Percentiles rank a stretch among this genome's conserved stretches.
Conservation (phyloP, 2,797 vertebrate species). For the Pachyuromys duprasi region DNA sequence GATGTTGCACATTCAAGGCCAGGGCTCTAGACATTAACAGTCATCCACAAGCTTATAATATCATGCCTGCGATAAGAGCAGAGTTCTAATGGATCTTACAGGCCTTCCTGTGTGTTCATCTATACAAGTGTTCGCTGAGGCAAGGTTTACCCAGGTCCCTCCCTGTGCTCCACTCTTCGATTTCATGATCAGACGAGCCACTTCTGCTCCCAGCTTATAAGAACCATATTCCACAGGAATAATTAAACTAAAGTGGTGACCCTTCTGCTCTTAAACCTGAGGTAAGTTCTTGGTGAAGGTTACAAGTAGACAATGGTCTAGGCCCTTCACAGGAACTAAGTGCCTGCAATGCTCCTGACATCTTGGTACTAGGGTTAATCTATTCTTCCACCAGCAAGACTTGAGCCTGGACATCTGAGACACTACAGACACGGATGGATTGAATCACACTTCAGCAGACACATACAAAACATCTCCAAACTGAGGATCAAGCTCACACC, state of each 20-base stretch:
- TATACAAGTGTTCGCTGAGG: no score
- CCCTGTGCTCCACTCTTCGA: neutral
- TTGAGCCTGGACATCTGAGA: neutral
- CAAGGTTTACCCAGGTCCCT: neutral
- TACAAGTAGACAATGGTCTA: neutral
- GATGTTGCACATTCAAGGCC: neutral
- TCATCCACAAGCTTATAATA: neutral
- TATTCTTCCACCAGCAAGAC: neutral
- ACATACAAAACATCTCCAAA: neutral
- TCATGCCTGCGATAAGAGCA: neutral
- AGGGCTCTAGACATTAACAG: neutral
- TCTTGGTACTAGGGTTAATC: neutral
- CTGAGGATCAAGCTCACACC: neutral
- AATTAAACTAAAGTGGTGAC: neutral
- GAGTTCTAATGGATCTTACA: accelerated
- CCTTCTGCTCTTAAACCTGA: neutral
- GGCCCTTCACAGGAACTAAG: neutral
- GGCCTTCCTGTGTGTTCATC: neutral
- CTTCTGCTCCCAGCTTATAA: neutral
- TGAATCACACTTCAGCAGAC: accelerated
- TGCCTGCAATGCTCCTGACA: neutral
- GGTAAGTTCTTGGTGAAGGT: neutral
- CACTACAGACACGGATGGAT: neutral
- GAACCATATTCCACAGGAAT: neutral
- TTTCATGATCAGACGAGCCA: neutral